These are phyloP conservation scores for Chloroceryle aenea DNA, from an alignment of 2,113 vertebrate species.

Conservation along the genomic window DNA sequence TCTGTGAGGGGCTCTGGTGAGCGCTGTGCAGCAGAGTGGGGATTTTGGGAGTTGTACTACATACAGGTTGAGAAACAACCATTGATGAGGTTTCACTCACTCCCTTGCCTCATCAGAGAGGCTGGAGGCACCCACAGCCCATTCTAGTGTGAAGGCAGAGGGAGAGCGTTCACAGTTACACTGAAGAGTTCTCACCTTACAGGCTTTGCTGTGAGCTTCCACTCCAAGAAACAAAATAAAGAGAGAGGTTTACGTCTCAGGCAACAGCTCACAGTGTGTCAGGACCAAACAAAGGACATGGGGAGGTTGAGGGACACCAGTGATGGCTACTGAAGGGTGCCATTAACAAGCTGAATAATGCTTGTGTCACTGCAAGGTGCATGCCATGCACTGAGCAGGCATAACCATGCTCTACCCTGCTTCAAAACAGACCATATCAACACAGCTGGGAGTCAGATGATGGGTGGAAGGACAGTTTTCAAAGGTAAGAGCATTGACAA, in stretches of 20 bases:
- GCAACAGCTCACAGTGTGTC: not conserved
- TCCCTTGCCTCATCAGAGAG: not conserved
- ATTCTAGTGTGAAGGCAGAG: accelerated
- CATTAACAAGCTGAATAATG: not conserved
- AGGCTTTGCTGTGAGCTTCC: not conserved
- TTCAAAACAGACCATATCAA: not conserved
- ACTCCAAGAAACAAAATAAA: not conserved
- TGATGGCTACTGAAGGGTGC: not conserved
- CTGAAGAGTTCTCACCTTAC: not conserved
- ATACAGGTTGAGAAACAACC: not conserved
- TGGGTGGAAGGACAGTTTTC: not conserved
- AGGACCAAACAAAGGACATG: not conserved
- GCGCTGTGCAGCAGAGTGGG: accelerated
- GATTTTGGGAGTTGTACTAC: not conserved
- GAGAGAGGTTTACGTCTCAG: not conserved
- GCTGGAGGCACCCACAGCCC: not conserved
- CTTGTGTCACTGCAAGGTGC: not conserved
- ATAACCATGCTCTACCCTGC: accelerated
- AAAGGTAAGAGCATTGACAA: not conserved
- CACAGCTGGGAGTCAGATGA: not conserved
- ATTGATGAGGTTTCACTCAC: not conserved
- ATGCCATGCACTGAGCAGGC: not conserved
- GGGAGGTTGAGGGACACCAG: not conserved
- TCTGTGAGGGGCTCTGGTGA: not conserved
- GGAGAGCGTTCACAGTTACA: not conserved